Conservation (phyloP, 1,140 invertebrate species). For the Cepaea nemoralis region DNA sequence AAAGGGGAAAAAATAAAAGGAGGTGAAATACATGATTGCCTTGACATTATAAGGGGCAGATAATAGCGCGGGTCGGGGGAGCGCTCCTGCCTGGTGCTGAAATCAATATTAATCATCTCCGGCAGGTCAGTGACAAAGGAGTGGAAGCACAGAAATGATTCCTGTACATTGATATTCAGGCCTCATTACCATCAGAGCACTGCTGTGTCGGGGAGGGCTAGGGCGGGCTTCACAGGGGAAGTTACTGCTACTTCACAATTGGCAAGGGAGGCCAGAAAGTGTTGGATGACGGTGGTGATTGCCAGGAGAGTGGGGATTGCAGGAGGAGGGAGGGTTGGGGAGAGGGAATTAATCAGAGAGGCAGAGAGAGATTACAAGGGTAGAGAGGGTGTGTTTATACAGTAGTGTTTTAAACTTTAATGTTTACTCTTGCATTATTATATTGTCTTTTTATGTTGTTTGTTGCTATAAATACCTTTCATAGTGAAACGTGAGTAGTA, state of each 20-base stretch:
- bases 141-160: background rate
- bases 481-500: too few relatives aligned
- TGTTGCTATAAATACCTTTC: too few relatives aligned
- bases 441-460: too few relatives aligned
- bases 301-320: background rate
- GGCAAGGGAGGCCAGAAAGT: background rate
- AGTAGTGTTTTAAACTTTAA: too few relatives aligned
- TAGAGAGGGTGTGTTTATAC: background rate
- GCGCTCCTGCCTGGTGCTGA: background rate
- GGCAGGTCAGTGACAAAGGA: background rate
- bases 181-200: background rate
- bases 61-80: background rate
- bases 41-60: background rate
- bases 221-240: background rate
- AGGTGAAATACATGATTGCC: slow-evolving; percentile 1
- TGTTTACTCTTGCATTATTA: too few relatives aligned
- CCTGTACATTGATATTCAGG: background rate
- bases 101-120: slow-evolving; percentile 17
- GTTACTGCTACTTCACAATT: background rate
- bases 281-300: background rate
- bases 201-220: background rate
- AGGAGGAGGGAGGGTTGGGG: background rate
- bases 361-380: background rate
- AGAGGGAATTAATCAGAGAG: background rate
- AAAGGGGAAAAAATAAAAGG: too few relatives aligned